Base-by-base conservation (phyloP, 2,888 invertebrate genomes). In the Nemapogon koenigi region DNA sequence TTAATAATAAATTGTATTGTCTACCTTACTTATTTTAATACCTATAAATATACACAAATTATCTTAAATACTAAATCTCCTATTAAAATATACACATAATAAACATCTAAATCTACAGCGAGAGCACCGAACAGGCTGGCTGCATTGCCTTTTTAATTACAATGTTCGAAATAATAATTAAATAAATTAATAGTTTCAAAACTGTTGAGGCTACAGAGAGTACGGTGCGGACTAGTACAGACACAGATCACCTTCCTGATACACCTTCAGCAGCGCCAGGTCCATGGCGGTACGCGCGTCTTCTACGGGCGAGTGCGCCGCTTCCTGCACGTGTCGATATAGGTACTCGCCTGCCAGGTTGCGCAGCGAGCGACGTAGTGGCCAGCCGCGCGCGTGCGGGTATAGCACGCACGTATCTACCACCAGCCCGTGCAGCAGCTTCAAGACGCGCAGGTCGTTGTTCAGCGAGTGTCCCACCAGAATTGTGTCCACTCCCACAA, bases 391-490 rank as follows among this genome's bases (percentile, higher is more conserved):
- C 41, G 83, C 81, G 59, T 97, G 96, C 0, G 96, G 95, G 63
- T 91, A 98, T 26, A 90, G 69, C 15, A 93, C 83, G 17, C 94
- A 87, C 0, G 98, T 98, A 58, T 99, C 98, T 38, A 98, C 88
- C 6, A 96, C 87, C 1, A 83, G 87, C 2, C 82, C 70, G 58
- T 97, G 97, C 6, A 95, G 80, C 28, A 97, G 76, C 58, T 89
- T 89, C 41, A 99, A 64, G 0, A 91, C 92, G 13, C 91, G 82
- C 39, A 99, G 76, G 72, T 99, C 99, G 60, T 94, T 95, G 53
- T 98, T 97, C 47, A 99, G 76, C 14, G 91, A 93, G 68, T 99
- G 99, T 0, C 99, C 99, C 43, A 99, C 88, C 3, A 99, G 78
- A 40, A 99, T 91, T 3, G 97, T 92, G 42, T 93, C 87, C 4